Evolutionary conservation across 1,140 invertebrate species (phyloP).

Genomic region (Babylonia areolata): DNA sequence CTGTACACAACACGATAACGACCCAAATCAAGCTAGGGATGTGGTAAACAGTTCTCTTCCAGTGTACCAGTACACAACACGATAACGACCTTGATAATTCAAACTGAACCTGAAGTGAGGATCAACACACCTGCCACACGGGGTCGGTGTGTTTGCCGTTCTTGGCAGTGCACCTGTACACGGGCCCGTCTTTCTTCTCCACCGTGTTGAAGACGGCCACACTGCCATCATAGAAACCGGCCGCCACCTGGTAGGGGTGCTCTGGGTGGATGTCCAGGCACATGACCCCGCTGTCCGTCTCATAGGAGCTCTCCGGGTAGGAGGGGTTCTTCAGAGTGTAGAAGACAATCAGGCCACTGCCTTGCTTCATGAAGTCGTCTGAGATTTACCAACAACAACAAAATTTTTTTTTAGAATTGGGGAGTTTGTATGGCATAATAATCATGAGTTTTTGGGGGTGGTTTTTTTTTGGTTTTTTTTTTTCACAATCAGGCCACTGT

Average conservation of each 20-base stretch:
- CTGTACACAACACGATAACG: too few species aligned
- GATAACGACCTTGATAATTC: background rate
- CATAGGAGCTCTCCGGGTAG: conserved; percentile 90
- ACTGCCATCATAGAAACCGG: conserved; percentile 92
- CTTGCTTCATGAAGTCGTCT: conserved; percentile 89
- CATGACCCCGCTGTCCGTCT: conserved; percentile 90
- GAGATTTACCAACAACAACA: background rate
- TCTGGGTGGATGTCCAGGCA: conserved; percentile 89
- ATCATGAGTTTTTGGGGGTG: too few species aligned
- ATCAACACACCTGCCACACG: conserved; percentile 78
- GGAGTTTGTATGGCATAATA: too few species aligned
- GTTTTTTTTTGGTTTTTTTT: too few species aligned
- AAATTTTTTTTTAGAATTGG: too few species aligned
- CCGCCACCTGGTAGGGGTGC: conserved; percentile 87
- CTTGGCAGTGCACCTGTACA: conserved; percentile 73
- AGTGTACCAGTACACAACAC: background rate
- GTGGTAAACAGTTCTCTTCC: background rate
- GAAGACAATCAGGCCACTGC: conserved; percentile 85
- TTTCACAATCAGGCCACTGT: too few species aligned
- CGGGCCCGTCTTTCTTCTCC: conserved; percentile 62
- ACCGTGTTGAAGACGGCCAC: conserved; percentile 91
- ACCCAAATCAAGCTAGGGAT: too few species aligned
- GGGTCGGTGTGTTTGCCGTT: conserved; percentile 78
- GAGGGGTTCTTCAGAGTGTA: conserved; percentile 95
- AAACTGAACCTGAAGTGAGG: too few species aligned